Conservation (phyloP, 2,113 vertebrate genomes). For the Piliocolobus tephrosceles region DNA sequence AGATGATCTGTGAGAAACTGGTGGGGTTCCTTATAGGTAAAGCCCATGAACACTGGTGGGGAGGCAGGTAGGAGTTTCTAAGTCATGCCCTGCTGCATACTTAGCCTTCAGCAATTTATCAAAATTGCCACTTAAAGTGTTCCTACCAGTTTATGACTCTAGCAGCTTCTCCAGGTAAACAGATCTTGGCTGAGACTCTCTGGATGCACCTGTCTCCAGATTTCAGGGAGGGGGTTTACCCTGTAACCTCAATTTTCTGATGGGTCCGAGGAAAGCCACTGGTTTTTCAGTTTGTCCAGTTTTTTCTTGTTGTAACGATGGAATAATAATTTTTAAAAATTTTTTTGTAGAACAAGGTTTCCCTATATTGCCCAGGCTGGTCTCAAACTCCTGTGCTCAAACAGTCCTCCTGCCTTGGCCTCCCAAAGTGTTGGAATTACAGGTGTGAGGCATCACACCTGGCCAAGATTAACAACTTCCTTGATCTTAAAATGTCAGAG, state of each 20-base stretch:
- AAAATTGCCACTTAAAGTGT: not conserved
- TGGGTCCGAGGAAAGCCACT: not conserved
- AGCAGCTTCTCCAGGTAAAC: not conserved
- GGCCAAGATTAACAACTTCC: not conserved
- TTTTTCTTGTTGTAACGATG: not conserved
- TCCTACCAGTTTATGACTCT: not conserved
- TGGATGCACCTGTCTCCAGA: not conserved
- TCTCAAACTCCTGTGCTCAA: too few relatives aligned
- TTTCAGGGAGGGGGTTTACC: not conserved
- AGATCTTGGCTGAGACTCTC: not conserved
- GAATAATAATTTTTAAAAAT: too few relatives aligned
- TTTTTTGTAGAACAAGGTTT: too few relatives aligned
- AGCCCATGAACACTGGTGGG: not conserved
- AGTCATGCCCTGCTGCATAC: not conserved
- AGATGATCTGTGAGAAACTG: not conserved
- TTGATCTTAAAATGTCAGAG: conserved; percentile 32
- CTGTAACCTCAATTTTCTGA: not conserved
- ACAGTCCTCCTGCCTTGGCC: too few relatives aligned
- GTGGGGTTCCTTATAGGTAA: not conserved
- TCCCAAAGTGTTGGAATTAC: too few relatives aligned
- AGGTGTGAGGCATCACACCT: too few relatives aligned
- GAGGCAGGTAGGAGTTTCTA: not conserved
- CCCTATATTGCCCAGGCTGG: too few relatives aligned
- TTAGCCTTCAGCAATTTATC: not conserved
- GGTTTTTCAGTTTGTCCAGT: not conserved